Evolutionary conservation across 2,888 invertebrate species (phyloP).

Genomic region (Notocelia uddmanniana): DNA sequence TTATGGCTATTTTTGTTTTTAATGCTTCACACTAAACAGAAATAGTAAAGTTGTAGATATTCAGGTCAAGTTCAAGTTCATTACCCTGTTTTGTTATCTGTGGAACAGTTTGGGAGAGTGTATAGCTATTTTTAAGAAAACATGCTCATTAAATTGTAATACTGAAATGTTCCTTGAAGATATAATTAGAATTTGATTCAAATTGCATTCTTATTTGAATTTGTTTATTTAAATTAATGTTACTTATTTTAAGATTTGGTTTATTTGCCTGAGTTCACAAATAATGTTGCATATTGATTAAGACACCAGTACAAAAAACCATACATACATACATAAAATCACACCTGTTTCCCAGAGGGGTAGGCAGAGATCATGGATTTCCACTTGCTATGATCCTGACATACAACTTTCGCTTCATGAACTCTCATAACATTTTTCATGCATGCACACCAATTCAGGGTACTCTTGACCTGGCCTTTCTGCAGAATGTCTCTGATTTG

Average conservation of each 20-base stretch:
- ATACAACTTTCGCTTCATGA: no score
- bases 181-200: background rate
- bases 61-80: slow-evolving; percentile 45
- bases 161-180: background rate
- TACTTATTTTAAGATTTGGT: background rate
- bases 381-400: no score
- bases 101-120: background rate
- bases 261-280: background rate
- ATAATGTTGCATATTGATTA: no score
- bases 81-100: slow-evolving; percentile 23
- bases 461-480: no score
- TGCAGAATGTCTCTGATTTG: no score
- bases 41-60: slow-evolving; percentile 36
- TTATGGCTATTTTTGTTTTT: slow-evolving; percentile 39
- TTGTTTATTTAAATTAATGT: background rate
- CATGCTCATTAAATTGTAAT: background rate
- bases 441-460: no score
- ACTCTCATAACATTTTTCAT: no score
- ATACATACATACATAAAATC: no score
- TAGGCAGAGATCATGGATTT: no score
- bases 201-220: background rate
- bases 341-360: no score
- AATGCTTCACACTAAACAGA: slow-evolving; percentile 26
- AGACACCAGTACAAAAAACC: no score
- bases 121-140: background rate